Evolutionary conservation across 2,797 vertebrate species (phyloP).

Genomic region (Scleropages formosus): DNA sequence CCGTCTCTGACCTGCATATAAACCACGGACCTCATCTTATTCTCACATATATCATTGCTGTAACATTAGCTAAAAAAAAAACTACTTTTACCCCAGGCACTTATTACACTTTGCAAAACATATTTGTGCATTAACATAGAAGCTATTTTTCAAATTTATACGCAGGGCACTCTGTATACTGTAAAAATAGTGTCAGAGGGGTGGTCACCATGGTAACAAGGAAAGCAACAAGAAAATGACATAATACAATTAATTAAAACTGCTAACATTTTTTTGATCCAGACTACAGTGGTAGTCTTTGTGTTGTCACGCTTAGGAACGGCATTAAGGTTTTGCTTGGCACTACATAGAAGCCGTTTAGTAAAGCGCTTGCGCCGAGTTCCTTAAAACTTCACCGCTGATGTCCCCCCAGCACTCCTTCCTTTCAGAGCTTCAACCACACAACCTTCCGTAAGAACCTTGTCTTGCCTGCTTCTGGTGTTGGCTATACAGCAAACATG

Average conservation of each 20-base stretch:
- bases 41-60: conserved; percentile 1
- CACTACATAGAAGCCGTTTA: not conserved
- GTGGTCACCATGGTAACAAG: conserved; percentile 1
- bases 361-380: conserved; percentile 6
- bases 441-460: not conserved
- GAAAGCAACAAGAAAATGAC: conserved; percentile 12
- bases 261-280: conserved; percentile 2
- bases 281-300: not conserved
- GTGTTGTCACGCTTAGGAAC: not conserved
- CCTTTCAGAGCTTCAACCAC: not conserved
- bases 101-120: too few relatives aligned
- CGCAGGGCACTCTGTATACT: conserved; percentile 33
- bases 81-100: too few relatives aligned
- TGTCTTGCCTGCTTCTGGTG: conserved; percentile 23
- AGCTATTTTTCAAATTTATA: conserved; percentile 19
- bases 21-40: conserved; percentile 13
- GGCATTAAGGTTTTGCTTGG: not conserved
- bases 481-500: conserved; percentile 12
- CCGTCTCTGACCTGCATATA: conserved; percentile 22
- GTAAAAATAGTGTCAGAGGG: not conserved
- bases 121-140: not conserved
- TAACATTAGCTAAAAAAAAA: conserved; percentile 7
- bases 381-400: conserved; percentile 14
- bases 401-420: not conserved
- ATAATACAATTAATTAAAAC: conserved; percentile 6